These are phyloP conservation scores for Daubentonia madagascariensis DNA, from an alignment of 2,113 vertebrate genomes.

Conservation along the genomic window DNA sequence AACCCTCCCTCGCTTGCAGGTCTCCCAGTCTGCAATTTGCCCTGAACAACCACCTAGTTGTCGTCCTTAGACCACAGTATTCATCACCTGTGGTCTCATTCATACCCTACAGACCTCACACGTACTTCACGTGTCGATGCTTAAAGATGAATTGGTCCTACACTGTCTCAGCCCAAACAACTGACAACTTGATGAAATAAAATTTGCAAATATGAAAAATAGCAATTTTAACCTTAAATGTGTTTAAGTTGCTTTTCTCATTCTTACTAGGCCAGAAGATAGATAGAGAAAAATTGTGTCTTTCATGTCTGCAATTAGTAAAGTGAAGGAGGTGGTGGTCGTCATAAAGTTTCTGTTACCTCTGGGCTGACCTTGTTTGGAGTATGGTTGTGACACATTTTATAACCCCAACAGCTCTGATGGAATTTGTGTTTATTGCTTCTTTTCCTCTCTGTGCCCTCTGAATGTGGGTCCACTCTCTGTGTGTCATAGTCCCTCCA, in stretches of 20 bases:
- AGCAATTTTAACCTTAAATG: background rate
- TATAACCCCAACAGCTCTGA: background rate
- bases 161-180: background rate
- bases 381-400: background rate
- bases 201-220: background rate
- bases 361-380: conserved; percentile 3
- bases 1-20: background rate
- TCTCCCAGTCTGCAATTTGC: background rate
- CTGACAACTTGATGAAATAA: background rate
- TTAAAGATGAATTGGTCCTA: background rate
- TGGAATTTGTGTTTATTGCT: background rate
- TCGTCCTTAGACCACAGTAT: background rate
- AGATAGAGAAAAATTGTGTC: background rate
- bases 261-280: background rate
- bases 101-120: background rate
- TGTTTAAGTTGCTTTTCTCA: background rate
- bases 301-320: background rate
- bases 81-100: background rate
- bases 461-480: background rate
- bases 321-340: background rate
- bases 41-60: background rate
- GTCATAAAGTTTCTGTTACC: background rate
- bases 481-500: background rate
- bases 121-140: background rate
- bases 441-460: background rate